Evolutionary conservation across 2,888 invertebrate species (phyloP), one percentile per base, ranked within the genome.

Genomic region (Byasa hedistus): DNA sequence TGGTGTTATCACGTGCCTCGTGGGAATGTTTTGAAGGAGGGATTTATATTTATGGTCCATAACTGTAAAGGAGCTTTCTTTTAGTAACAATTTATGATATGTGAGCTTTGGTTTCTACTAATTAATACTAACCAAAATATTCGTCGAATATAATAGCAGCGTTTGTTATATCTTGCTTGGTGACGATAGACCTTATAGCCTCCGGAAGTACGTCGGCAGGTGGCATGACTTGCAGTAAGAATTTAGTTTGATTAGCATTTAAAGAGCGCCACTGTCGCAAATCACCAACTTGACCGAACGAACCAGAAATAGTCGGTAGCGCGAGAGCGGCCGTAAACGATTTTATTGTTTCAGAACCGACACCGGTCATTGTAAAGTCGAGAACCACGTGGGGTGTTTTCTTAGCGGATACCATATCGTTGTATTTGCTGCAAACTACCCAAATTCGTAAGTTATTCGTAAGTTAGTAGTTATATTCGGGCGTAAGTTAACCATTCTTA

Each of bases 11-110:
- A 98, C 95, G 84, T 98, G 98, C 15, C 98, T 93, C 0, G 97
- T 96, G 8, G 98, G 96, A 65, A 98, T 95, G 81, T 98, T 98
- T 84, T 97, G 95, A 51, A 98, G 91, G 12, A 98, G 87, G 15
- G 97, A 96, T 85, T 98, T 97, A 86, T 97, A 98, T 85, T 98
- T 98, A 89, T 98, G 97, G 79, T 98, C 97, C 96, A 98, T 97
- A 17, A 97, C 96, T 96, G 88, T 69, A 84, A 89, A 76, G 70
- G 70, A 73, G 69, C 69, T 70, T 75, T 72, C 8, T 73, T 70
- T 72, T 17, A 44, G 3, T 44, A 15, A 4, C 44, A 19, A 44
- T 44, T 44, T 17, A 44, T 10, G 0, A 10, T 8, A 32, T 19
- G 4, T 21, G 5, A 52, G 5, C 19, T 64, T 61, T 63, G 66